Conservation (phyloP, 1,140 invertebrate species). For the Stratiolaelaps scimitus region DNA sequence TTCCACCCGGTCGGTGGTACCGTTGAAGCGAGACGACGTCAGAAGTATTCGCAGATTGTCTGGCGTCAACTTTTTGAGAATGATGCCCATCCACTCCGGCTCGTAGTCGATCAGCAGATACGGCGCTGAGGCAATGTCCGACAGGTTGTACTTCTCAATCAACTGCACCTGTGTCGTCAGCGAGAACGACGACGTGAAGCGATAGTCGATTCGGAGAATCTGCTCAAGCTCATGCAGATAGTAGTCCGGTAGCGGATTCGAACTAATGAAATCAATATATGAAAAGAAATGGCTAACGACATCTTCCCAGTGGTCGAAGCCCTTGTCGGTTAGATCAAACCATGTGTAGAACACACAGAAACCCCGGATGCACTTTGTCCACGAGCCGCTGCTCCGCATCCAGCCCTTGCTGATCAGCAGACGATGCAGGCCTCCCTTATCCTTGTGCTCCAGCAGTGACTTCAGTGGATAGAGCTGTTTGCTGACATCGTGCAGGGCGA, state of each 20-base stretch:
- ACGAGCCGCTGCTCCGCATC: constrained; percentile 22
- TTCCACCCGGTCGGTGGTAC: constrained; percentile 18
- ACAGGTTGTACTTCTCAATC: constrained; percentile 22
- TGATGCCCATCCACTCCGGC: constrained; percentile 12
- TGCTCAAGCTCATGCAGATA: constrained; percentile 7
- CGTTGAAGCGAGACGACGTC: constrained; percentile 22
- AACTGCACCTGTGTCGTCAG: constrained; percentile 13
- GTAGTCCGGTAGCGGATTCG: constrained; percentile 5
- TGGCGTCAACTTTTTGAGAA: constrained; percentile 6
- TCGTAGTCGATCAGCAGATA: constrained; percentile 23
- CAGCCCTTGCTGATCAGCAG: constrained; percentile 8
- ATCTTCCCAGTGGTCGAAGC: constrained; percentile 13
- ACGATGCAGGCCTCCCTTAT: constrained; percentile 20
- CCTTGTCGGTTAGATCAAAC: constrained; percentile 23
- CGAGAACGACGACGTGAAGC: constrained; percentile 19
- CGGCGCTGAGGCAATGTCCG: constrained; percentile 8
- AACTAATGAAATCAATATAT: constrained; percentile 8
- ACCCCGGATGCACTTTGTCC: constrained; percentile 26
- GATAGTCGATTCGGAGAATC: constrained; percentile 21
- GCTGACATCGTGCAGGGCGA: constrained; percentile 17
- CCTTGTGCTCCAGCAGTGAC: constrained; percentile 20
- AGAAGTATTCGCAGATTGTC: constrained; percentile 11
- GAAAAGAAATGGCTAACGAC: constrained; percentile 27
- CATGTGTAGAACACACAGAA: constrained; percentile 15
- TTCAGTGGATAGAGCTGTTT: constrained; percentile 26